These are phyloP conservation scores for Odontocerum albicorne DNA, from an alignment of 2,888 invertebrate genomes.

Conservation along the genomic window DNA sequence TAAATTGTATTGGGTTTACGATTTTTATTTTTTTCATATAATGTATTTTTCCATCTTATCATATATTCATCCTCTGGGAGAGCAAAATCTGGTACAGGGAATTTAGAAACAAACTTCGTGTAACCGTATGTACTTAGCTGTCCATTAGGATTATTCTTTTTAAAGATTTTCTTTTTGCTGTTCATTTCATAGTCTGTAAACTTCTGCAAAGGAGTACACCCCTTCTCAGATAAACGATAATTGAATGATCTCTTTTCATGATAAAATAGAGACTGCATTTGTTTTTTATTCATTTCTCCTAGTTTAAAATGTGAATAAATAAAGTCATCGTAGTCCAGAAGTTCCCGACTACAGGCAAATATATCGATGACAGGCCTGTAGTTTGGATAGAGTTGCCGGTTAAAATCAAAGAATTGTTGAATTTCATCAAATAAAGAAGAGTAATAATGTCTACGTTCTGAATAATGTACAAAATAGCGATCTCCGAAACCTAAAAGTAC, in stretches of 20 bases:
- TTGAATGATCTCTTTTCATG: conserved; percentile 24
- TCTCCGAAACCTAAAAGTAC: conserved; percentile 31
- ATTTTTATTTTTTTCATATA: conserved; percentile 36
- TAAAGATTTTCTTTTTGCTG: conserved; percentile 29
- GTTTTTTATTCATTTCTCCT: conserved; percentile 33
- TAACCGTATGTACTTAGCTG: conserved; percentile 16
- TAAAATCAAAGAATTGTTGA: conserved; percentile 33
- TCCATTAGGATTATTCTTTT: conserved; percentile 30
- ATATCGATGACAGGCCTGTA: conserved; percentile 34
- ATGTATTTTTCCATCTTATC: conserved; percentile 34
- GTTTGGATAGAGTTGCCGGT: conserved; percentile 24
- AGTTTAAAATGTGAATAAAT: conserved; percentile 31
- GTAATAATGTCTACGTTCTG: conserved; percentile 31
- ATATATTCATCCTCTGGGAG: conserved; percentile 38
- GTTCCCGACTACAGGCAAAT: conserved; percentile 32
- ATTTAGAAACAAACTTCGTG: conserved; percentile 29
- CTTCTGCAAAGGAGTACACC: conserved; percentile 7
- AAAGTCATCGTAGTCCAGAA: conserved; percentile 38
- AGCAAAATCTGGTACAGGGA: conserved; percentile 41
- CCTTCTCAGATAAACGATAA: conserved; percentile 30
- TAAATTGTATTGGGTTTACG: conserved; percentile 39
- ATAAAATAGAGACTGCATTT: conserved; percentile 38
- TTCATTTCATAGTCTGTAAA: conserved; percentile 35
- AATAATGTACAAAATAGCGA: conserved; percentile 19
- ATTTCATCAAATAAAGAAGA: conserved; percentile 35